A percentile compares a stretch with the other conserved stretches of the same genome.
These are phyloP conservation scores for Planococcus citri DNA, from an alignment of 1,140 invertebrate species.

Conservation along the genomic window DNA sequence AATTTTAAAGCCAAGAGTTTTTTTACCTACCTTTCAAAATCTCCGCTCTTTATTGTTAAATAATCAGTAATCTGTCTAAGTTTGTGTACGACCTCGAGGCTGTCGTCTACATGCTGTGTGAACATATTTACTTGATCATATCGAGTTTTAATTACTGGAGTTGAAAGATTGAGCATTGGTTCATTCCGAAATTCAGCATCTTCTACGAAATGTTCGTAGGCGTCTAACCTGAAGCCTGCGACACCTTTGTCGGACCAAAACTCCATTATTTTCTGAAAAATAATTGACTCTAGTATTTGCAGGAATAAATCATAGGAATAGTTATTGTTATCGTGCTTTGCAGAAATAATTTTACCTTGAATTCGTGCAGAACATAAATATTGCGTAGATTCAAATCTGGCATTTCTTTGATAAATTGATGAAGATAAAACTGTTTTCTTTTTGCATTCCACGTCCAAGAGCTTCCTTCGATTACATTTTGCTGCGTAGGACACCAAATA, in stretches of 20 bases:
- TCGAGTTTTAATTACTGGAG: too few species aligned
- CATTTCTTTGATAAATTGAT: constrained; percentile 53
- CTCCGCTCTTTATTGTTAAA: too few species aligned
- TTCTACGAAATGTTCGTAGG: constrained; percentile 40
- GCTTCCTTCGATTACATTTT: constrained; percentile 38
- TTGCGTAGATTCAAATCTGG: constrained; percentile 52
- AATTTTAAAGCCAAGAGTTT: too few species aligned
- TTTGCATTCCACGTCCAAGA: constrained; percentile 54
- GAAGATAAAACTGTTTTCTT: constrained; percentile 56
- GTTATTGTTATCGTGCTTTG: neutral
- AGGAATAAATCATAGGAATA: neutral
- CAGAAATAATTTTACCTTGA: constrained; percentile 37
- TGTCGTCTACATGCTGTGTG: too few species aligned
- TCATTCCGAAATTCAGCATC: constrained; percentile 33
- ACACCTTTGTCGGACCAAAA: constrained; percentile 56
- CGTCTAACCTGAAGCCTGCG: constrained; percentile 57
- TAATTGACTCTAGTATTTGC: too few species aligned
- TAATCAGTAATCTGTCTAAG: too few species aligned
- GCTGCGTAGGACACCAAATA: too few species aligned
- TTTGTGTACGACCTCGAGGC: too few species aligned
- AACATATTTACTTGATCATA: too few species aligned
- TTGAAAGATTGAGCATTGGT: neutral
- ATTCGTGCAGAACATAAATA: constrained; percentile 32
- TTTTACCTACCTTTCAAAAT: too few species aligned
- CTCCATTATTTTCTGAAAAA: constrained; percentile 35